phyloP scores from a whole-genome alignment of 2,888 invertebrate genomes.

The Falcaria lacertinaria region DNA sequence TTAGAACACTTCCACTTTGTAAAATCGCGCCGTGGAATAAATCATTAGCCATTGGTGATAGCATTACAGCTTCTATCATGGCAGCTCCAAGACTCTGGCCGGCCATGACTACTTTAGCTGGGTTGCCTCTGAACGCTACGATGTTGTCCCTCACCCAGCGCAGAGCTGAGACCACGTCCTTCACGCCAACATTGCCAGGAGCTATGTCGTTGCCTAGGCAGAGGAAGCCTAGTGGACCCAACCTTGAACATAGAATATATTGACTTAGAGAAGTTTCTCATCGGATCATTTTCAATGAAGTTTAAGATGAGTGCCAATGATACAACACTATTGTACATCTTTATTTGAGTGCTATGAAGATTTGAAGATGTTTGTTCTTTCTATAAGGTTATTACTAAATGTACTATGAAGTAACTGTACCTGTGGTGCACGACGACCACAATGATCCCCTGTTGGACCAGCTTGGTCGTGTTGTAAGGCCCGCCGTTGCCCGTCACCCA shows the following conservation, averaged over 20 bases:
- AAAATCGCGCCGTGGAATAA: slow-evolving; percentile 60
- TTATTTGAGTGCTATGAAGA: too few species aligned
- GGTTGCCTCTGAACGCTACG: slow-evolving; percentile 62
- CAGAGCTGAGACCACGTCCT: slow-evolving; percentile 57
- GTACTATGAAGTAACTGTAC: slow-evolving; percentile 9
- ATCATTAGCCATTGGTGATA: slow-evolving; percentile 45
- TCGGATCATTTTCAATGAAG: too few species aligned
- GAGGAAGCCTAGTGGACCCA: slow-evolving; percentile 58
- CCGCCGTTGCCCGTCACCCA: slow-evolving; percentile 57
- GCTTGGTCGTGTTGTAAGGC: slow-evolving; percentile 40
- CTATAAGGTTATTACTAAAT: too few species aligned
- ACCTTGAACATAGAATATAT: slow-evolving; percentile 36
- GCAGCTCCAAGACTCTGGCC: slow-evolving; percentile 67
- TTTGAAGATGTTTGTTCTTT: too few species aligned
- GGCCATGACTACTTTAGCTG: slow-evolving; percentile 50
- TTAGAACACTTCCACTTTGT: slow-evolving; percentile 61
- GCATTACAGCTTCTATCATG: slow-evolving; percentile 50
- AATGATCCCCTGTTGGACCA: slow-evolving; percentile 52
- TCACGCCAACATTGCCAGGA: slow-evolving; percentile 63
- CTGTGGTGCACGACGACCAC: slow-evolving; percentile 58
- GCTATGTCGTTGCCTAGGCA: slow-evolving; percentile 50
- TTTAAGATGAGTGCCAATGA: too few species aligned
- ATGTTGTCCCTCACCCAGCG: slow-evolving; percentile 69
- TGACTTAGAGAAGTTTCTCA: too few species aligned
- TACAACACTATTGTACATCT: too few species aligned